Percentiles rank a stretch among this genome's conserved stretches.
Conservation (phyloP, 2,888 invertebrate genomes). For the Caradrina kadenii region DNA sequence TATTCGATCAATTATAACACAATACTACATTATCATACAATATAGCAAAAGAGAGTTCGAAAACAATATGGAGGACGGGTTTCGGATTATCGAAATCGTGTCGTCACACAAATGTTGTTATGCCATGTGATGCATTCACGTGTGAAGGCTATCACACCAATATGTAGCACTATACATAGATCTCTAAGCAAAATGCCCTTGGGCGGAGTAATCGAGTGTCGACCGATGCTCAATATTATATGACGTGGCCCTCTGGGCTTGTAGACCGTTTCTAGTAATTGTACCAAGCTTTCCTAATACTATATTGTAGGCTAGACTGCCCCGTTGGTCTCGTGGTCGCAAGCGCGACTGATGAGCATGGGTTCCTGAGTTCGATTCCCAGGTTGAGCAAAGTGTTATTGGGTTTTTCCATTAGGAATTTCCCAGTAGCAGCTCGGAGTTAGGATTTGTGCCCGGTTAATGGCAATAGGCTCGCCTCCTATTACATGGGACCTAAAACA, state of each 20-base stretch:
- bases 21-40: neutral
- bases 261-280: neutral
- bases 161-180: slow-evolving; percentile 15
- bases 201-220: slow-evolving; percentile 44
- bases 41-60: neutral
- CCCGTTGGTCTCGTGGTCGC: too few relatives aligned
- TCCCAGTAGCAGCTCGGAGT: too few relatives aligned
- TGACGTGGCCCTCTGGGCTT: slow-evolving; percentile 11
- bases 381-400: too few relatives aligned
- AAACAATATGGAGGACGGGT: neutral
- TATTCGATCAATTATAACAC: too few relatives aligned
- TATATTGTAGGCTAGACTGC: too few relatives aligned
- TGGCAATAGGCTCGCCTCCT: too few relatives aligned
- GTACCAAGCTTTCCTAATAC: neutral
- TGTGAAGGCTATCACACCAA: slow-evolving; percentile 22
- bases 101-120: slow-evolving; percentile 25
- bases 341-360: too few relatives aligned
- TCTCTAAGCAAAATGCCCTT: slow-evolving; percentile 25
- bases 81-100: slow-evolving; percentile 8
- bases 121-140: slow-evolving; percentile 32
- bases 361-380: too few relatives aligned
- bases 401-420: too few relatives aligned
- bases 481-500: too few relatives aligned
- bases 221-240: slow-evolving; percentile 36
- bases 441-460: too few relatives aligned